Conservation (phyloP, 2,113 vertebrate genomes). For the Chlamydotis undulata region DNA sequence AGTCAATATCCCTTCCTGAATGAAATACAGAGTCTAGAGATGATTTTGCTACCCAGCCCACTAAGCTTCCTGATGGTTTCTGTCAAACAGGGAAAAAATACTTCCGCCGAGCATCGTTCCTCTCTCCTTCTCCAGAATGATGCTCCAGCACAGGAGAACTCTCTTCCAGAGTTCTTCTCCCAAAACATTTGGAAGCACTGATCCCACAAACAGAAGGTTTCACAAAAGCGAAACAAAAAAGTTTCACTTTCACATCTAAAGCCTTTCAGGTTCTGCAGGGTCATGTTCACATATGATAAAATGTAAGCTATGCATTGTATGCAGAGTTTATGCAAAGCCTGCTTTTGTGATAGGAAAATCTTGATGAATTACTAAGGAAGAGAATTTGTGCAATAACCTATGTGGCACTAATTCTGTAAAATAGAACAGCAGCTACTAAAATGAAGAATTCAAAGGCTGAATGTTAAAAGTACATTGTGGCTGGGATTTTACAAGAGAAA, state of each 20-base stretch:
- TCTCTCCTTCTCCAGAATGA: neutral
- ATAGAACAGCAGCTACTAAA: too few species aligned
- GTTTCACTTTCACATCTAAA: neutral
- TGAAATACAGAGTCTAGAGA: neutral
- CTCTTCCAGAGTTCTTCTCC: neutral
- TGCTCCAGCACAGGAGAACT: neutral
- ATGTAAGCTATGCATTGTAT: too few species aligned
- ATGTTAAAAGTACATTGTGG: too few species aligned
- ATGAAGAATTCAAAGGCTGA: too few species aligned
- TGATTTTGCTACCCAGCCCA: neutral
- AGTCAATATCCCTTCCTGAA: neutral
- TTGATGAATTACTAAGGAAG: too few species aligned
- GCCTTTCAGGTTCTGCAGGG: neutral
- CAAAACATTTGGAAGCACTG: neutral
- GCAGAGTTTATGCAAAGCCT: too few species aligned
- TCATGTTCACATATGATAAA: neutral
- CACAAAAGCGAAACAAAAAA: too few species aligned
- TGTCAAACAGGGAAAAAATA: neutral
- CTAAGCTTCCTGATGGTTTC: neutral
- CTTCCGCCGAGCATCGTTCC: neutral
- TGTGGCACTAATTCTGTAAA: too few species aligned
- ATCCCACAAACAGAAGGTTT: neutral
- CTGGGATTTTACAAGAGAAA: too few species aligned
- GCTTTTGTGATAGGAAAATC: too few species aligned
- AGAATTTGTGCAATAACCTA: too few species aligned